Evolutionary conservation across 2,888 invertebrate genomes (phyloP).

Genomic region (Podotricha telesiphe): DNA sequence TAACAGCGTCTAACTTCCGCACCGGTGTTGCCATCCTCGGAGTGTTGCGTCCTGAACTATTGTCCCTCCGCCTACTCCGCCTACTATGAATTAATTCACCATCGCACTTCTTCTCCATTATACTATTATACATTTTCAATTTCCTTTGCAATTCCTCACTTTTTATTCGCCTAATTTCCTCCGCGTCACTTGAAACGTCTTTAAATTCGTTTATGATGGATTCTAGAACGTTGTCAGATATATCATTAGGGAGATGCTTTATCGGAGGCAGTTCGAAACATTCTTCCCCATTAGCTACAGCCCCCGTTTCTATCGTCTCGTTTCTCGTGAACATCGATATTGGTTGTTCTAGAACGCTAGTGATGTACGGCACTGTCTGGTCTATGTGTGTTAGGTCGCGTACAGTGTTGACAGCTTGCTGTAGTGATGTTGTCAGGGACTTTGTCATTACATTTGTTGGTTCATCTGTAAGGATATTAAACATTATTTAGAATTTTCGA

Average conservation of each 20-base stretch:
- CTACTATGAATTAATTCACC: conserved; percentile 86
- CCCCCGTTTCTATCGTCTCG: conserved; percentile 65
- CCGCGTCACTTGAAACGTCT: conserved; percentile 65
- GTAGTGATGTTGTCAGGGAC: conserved; percentile 72
- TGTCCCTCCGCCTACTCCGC: conserved; percentile 64
- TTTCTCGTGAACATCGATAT: conserved; percentile 66
- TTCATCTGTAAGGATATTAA: conserved; percentile 59
- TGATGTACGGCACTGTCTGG: conserved; percentile 71
- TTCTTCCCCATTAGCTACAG: conserved; percentile 86
- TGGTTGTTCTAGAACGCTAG: conserved; percentile 72
- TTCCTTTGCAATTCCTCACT: conserved; percentile 75
- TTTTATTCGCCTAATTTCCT: conserved; percentile 61
- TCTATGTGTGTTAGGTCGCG: conserved; percentile 69
- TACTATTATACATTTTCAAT: conserved; percentile 87
- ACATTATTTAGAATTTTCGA: too few species aligned
- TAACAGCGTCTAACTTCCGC: conserved; percentile 52
- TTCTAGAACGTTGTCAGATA: conserved; percentile 70
- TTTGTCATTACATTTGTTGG: conserved; percentile 70
- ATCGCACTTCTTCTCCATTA: conserved; percentile 88
- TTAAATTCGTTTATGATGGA: conserved; percentile 74
- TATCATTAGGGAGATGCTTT: conserved; percentile 74
- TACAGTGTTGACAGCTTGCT: conserved; percentile 75
- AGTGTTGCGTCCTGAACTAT: conserved; percentile 58
- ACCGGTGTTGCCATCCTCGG: conserved; percentile 62
- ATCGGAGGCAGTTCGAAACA: conserved; percentile 88